Conservation (phyloP, 1,140 invertebrate genomes). For the Procambarus virginalis region DNA sequence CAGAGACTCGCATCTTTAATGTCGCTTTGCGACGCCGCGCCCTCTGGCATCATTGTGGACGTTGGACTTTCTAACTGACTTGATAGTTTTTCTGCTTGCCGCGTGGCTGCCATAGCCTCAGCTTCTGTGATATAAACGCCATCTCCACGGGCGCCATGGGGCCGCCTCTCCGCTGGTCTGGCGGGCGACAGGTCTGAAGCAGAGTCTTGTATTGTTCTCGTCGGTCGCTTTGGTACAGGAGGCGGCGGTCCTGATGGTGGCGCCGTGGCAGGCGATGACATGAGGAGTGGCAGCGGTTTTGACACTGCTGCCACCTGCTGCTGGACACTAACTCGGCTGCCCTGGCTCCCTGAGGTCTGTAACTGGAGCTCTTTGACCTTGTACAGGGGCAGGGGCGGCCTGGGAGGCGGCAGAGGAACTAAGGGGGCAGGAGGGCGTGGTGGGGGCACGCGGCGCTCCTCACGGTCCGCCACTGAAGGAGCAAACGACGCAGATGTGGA, state of each 20-base stretch:
- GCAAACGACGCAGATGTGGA: neutral
- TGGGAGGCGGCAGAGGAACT: neutral
- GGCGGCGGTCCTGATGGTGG: slow-evolving; percentile 23
- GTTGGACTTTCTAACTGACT: neutral
- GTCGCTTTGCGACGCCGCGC: neutral
- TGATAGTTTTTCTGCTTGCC: neutral
- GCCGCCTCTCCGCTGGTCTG: neutral
- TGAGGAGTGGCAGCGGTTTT: neutral
- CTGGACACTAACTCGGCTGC: neutral
- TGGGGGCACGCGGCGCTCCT: slow-evolving; percentile 10
- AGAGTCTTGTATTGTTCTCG: neutral
- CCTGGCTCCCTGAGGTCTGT: neutral
- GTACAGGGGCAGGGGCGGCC: neutral
- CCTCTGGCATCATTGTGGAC: neutral
- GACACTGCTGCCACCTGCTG: neutral
- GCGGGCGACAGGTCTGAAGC: neutral
- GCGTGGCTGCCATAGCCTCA: neutral
- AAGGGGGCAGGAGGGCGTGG: slow-evolving; percentile 24
- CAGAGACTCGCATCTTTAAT: neutral
- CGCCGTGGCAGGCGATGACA: neutral
- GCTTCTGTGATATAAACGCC: neutral
- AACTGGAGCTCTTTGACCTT: neutral
- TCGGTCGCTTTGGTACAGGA: slow-evolving; percentile 27
- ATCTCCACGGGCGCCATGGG: neutral
- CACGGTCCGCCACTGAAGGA: neutral